Base-by-base conservation (phyloP, 2,888 invertebrate species). In the Eupithecia tripunctaria region DNA sequence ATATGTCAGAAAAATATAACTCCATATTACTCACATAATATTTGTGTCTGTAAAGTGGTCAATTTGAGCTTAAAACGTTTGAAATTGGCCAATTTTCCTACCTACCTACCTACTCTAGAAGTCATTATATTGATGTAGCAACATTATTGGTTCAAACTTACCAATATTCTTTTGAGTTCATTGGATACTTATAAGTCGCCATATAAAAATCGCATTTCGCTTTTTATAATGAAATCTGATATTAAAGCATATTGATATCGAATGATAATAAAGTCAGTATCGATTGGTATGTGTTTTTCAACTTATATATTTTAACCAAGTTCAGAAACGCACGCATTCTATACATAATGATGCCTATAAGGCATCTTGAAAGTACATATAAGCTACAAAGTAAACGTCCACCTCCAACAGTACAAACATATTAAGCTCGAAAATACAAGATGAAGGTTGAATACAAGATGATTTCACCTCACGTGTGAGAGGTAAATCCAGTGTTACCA, bases 401-500 rank as follows among this genome's bases (percentile, higher is more conserved):
- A 43, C 18, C 6, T 43, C 3, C 43, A 0, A 15, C 3, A 41
- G 5, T 43, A 43, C 18, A n/a, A n/a, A 21, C 47, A 1, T n/a
- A n/a, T n/a, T 47, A 47, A 10, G 51, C 21, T 21, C 25, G 56
- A 56, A 56, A 56, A 56, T 25, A 56, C 56, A 56, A 25, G 25
- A 51, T 10, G 21, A 56, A 60, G 60, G 60, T 29, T 18, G 27
- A 59, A 70, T 72, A 74, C 51, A 43, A 69, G 69, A 73, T 60
- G 51, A 27, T 77, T 76, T 67, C 77, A 73, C 41, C 67, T 63
- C 68, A 69, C 73, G 79, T 81, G 73, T 71, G 69, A 32, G 32
- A 68, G 77, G 78, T 81, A 84, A 86, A 85, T 86, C 84, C 79
- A 76, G 64, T 78, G 76, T 82, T 79, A 86, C 84, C 83, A 79